phyloP scores from a whole-genome alignment of 2,888 invertebrate genomes.

The Disparrhopalites patrizii region DNA sequence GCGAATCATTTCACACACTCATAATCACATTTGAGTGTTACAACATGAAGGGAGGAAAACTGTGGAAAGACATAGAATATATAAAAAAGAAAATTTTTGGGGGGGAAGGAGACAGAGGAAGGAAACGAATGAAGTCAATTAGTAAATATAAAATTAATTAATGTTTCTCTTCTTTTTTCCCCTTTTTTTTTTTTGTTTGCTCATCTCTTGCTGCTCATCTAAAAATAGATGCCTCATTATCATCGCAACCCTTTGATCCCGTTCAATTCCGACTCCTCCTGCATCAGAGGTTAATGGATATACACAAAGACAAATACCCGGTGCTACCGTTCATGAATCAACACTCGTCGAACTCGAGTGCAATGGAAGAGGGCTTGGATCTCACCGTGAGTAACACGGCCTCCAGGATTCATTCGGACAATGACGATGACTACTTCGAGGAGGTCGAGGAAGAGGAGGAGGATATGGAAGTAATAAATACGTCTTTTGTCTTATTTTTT shows the following conservation, averaged over 20 bases:
- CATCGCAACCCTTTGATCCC: constrained; percentile 66
- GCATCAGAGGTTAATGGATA: constrained; percentile 80
- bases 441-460: constrained; percentile 72
- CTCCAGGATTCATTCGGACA: constrained; percentile 71
- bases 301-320: constrained; percentile 69
- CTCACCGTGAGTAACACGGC: constrained; percentile 68
- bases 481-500: neutral
- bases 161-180: constrained; percentile 13
- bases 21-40: too few species aligned
- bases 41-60: too few species aligned
- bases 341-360: constrained; percentile 51
- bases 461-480: constrained; percentile 56
- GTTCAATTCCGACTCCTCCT: constrained; percentile 83
- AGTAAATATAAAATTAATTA: constrained; percentile 26
- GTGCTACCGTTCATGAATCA: constrained; percentile 62
- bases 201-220: neutral
- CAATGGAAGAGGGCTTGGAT: constrained; percentile 79
- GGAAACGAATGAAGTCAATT: constrained; percentile 8
- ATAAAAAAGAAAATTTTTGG: neutral
- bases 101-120: constrained; percentile 12
- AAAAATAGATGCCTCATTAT: constrained; percentile 44
- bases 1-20: too few species aligned
- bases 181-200: constrained; percentile 9
- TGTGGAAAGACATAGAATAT: too few species aligned
- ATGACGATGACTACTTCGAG: constrained; percentile 74